A percentile compares a stretch with the other conserved stretches of the same genome.
phyloP scores from a whole-genome alignment of 2,113 vertebrate species.

The Pandion haliaetus region DNA sequence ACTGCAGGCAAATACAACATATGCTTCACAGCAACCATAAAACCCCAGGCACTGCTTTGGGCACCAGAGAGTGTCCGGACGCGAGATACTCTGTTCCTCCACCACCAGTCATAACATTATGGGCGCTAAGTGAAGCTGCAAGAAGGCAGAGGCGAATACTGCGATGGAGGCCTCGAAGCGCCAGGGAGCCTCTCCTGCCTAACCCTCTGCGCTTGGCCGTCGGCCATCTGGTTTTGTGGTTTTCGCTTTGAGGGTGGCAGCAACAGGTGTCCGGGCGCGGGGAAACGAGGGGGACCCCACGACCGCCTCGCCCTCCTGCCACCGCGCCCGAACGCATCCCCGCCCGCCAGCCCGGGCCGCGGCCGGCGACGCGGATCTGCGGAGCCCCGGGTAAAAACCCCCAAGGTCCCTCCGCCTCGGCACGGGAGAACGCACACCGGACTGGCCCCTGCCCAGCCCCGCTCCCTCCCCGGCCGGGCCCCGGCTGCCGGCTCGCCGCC shows the following conservation, averaged over 20 bases:
- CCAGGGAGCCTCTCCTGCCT: neutral
- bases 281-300: neutral
- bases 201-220: neutral
- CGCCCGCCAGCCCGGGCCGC: neutral
- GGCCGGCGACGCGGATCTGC: rapidly evolving
- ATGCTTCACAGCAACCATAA: neutral
- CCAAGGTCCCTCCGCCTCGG: neutral
- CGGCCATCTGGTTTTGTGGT: too few relatives aligned
- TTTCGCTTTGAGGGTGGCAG: neutral
- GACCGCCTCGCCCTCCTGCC: neutral
- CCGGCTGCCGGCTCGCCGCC: too few relatives aligned
- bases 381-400: rapidly evolving
- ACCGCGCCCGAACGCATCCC: neutral
- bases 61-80: rapidly evolving
- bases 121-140: neutral
- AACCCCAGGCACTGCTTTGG: neutral
- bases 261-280: rapidly evolving
- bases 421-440: too few relatives aligned
- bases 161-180: neutral
- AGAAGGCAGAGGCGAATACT: rapidly evolving
- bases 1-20: neutral
- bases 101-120: rapidly evolving
- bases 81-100: rapidly evolving
- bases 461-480: neutral
- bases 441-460: neutral